phyloP scores from a whole-genome alignment of 2,797 vertebrate species.

The Corythornis leucogaster region DNA sequence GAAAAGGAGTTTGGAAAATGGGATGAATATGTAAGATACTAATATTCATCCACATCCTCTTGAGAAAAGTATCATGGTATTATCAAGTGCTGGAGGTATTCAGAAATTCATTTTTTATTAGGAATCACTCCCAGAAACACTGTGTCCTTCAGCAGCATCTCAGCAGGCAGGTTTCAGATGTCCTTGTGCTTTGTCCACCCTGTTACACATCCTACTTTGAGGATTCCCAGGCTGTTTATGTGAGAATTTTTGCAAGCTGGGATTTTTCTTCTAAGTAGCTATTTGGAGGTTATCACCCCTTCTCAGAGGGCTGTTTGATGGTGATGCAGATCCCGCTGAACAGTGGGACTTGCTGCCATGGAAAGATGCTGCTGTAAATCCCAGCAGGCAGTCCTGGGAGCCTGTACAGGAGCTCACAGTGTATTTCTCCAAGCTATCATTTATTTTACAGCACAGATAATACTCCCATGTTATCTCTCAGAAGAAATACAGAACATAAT shows the following conservation, averaged over 20 bases:
- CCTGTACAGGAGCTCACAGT: fast-evolving
- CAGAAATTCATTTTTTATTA: not conserved
- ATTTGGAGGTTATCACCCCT: not conserved
- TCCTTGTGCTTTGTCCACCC: not conserved
- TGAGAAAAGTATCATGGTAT: not conserved
- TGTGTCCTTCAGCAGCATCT: not conserved
- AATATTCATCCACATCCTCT: not conserved
- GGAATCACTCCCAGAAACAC: not conserved
- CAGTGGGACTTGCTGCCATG: not conserved
- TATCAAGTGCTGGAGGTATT: not conserved
- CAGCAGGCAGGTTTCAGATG: not conserved
- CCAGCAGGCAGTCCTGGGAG: not conserved
- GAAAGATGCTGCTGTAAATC: not conserved
- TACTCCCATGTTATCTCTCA: not conserved
- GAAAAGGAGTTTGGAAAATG: not conserved
- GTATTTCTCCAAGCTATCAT: not conserved
- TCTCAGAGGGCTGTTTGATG: fast-evolving
- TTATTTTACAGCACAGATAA: not conserved
- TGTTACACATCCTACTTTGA: fast-evolving
- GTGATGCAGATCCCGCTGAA: not conserved
- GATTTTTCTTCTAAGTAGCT: not conserved
- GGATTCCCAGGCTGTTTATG: not conserved
- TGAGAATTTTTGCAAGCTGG: not conserved
- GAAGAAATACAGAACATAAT: not conserved
- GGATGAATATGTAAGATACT: not conserved